These are phyloP conservation scores for Pristiophorus japonicus DNA, from an alignment of 2,113 vertebrate species.

Conservation along the genomic window DNA sequence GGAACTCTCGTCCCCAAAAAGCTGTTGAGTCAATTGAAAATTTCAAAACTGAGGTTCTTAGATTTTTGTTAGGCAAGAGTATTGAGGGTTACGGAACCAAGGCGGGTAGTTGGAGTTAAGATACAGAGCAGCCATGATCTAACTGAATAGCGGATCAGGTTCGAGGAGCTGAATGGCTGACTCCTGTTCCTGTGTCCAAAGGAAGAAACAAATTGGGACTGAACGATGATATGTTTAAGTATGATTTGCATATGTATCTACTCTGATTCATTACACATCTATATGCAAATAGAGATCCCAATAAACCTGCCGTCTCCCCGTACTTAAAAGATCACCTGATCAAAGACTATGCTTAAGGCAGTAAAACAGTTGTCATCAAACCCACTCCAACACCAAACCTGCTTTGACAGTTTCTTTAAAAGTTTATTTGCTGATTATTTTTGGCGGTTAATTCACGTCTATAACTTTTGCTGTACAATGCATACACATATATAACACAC, in stretches of 20 bases:
- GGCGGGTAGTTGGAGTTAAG: background rate
- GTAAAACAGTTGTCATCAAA: background rate
- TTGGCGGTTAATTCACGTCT: background rate
- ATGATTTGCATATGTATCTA: background rate
- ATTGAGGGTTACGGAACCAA: background rate
- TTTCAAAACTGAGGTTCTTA: background rate
- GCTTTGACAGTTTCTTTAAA: background rate
- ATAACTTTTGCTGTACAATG: background rate
- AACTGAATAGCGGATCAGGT: background rate
- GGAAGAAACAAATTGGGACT: no score
- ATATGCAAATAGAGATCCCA: background rate
- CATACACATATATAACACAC: background rate
- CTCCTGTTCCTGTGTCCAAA: background rate
- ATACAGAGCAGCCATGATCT: background rate
- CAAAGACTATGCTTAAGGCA: background rate
- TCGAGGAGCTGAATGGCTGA: background rate
- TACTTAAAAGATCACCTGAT: background rate
- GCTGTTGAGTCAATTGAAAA: background rate
- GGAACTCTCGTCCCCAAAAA: background rate
- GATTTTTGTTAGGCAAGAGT: background rate
- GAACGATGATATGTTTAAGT: background rate
- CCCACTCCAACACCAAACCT: background rate
- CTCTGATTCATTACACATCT: background rate
- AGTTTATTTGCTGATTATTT: background rate
- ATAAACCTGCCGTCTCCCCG: background rate